A percentile compares a stretch with the other conserved stretches of the same genome.
Conservation (phyloP, 2,888 invertebrate species). For the Bombylius discolor region DNA sequence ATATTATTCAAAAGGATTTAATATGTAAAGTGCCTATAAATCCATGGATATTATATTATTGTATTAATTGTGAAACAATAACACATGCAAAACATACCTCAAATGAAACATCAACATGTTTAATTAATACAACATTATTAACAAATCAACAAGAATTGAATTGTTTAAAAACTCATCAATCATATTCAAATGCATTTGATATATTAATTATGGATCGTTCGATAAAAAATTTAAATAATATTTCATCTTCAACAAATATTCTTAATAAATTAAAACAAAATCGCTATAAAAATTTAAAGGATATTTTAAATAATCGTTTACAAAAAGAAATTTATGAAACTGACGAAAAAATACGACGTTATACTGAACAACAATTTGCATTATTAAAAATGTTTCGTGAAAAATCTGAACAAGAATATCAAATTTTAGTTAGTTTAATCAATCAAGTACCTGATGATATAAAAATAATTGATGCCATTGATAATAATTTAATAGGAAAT, state of each 20-base stretch:
- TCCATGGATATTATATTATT: constrained; percentile 28
- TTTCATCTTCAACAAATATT: background rate
- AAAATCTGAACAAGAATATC: constrained; percentile 58
- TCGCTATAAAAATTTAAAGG: constrained; percentile 30
- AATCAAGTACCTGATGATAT: constrained; percentile 26
- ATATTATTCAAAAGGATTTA: constrained; percentile 26
- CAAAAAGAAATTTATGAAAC: constrained; percentile 55
- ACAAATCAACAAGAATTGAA: constrained; percentile 46
- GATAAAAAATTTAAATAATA: constrained; percentile 1
- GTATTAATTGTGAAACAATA: constrained; percentile 31
- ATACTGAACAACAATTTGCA: constrained; percentile 60
- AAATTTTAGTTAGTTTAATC: constrained; percentile 45
- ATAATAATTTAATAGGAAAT: constrained; percentile 1
- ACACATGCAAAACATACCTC: constrained; percentile 23
- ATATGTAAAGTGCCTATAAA: constrained; percentile 22
- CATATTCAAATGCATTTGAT: constrained; percentile 59
- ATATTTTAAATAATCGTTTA: constrained; percentile 53
- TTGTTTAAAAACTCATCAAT: constrained; percentile 46
- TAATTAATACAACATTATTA: constrained; percentile 26
- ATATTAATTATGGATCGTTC: constrained; percentile 42
- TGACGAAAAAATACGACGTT: constrained; percentile 63
- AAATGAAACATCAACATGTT: constrained; percentile 16
- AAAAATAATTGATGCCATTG: constrained; percentile 22
- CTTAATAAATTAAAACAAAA: constrained; percentile 16
- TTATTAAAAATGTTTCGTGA: constrained; percentile 60